Percentiles rank a stretch among this genome's conserved stretches.
Conservation (phyloP, 2,888 invertebrate genomes). For the Xanthorhoe spadicearia region DNA sequence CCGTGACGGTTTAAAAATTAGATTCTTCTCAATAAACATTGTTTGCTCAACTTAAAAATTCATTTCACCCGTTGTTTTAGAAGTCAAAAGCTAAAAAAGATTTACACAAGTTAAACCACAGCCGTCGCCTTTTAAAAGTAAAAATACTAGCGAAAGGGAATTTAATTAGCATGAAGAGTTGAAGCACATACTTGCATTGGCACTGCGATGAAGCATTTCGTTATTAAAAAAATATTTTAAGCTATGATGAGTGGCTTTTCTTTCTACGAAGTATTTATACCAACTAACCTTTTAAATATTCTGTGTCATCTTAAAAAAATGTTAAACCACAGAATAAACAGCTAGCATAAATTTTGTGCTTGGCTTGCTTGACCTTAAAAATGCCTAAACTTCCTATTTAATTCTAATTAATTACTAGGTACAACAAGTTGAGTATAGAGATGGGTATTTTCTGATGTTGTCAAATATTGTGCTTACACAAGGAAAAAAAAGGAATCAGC, state of each 20-base stretch:
- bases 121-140: conserved; percentile 10
- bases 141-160: conserved; percentile 11
- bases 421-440: too few species aligned
- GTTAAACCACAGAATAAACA: too few species aligned
- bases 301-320: too few species aligned
- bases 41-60: background rate
- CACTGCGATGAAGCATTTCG: background rate
- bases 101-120: conserved; percentile 4
- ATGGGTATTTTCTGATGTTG: too few species aligned
- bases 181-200: background rate
- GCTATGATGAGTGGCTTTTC: background rate
- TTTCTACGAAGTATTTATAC: too few species aligned
- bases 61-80: background rate
- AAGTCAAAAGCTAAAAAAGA: background rate
- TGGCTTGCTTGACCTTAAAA: too few species aligned
- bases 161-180: conserved; percentile 1
- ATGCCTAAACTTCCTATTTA: too few species aligned
- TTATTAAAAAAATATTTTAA: background rate
- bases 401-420: too few species aligned
- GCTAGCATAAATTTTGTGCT: too few species aligned
- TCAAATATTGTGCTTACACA: too few species aligned
- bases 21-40: background rate
- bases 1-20: background rate
- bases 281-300: too few species aligned
- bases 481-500: too few species aligned